Conservation (phyloP, 2,888 invertebrate genomes). For the Drosophila greeni region DNA sequence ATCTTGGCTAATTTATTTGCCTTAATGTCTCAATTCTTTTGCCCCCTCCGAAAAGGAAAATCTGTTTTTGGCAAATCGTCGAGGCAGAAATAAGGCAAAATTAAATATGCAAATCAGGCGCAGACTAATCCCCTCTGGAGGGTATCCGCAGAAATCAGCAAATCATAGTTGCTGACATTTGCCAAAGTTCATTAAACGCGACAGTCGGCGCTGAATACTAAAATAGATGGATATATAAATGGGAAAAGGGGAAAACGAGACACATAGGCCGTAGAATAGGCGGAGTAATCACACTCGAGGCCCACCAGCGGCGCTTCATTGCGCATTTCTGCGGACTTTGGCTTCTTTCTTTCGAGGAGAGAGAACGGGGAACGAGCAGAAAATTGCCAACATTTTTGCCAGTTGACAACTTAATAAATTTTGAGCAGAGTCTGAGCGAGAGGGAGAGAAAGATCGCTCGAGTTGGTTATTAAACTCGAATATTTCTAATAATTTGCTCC, state of each 20-base stretch:
- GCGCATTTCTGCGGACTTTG: conserved; percentile 20
- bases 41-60: neutral
- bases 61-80: conserved; percentile 1
- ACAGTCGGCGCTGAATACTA: conserved; percentile 32
- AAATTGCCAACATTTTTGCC: conserved; percentile 68
- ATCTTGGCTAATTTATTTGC: conserved; percentile 25
- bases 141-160: conserved; percentile 26
- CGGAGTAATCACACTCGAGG: conserved; percentile 43
- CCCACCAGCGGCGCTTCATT: conserved; percentile 45
- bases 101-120: conserved; percentile 63
- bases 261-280: conserved; percentile 45
- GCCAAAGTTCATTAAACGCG: conserved; percentile 68
- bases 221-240: conserved; percentile 32
- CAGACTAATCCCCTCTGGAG: conserved; percentile 36
- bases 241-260: conserved; percentile 30
- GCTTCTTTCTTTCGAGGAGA: conserved; percentile 8
- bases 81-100: conserved; percentile 50
- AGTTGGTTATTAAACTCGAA: conserved; percentile 69
- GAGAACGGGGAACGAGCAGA: conserved; percentile 1
- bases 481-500: conserved; percentile 69
- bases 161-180: conserved; percentile 61
- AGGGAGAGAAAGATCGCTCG: conserved; percentile 30
- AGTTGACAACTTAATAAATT: conserved; percentile 72
- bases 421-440: conserved; percentile 44
- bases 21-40: conserved; percentile 5